Evolutionary conservation across 2,888 invertebrate species (phyloP), one percentile per base, ranked within the genome.

Genomic region (Cerastis rubricosa): DNA sequence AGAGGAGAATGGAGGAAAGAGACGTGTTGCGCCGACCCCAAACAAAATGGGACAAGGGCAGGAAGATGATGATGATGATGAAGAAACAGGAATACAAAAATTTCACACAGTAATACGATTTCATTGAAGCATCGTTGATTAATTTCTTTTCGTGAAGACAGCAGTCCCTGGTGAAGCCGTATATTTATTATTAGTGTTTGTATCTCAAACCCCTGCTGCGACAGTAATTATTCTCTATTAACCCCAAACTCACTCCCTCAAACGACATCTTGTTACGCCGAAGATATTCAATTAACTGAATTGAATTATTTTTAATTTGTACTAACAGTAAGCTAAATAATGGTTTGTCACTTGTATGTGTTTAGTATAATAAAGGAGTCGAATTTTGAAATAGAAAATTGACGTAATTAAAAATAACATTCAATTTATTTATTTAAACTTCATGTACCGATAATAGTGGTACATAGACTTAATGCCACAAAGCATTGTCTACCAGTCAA

Each of bases 191-290:
- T 68, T 57, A 45, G 67, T 71, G 57, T 73, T 75, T 74, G 51
- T 71, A 29, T 65, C 49, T 54, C 51, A 63, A 63, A 12, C 45
- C 66, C 76, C 74, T 47, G 49, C 65, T 69, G 77, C 43, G 71
- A 43, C 47, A 43, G 54, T 66, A 75, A 80, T 79, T 67, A 79
- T 81, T 74, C 57, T 71, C 71, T 68, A 81, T 80, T 84, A 79
- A 69, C 65, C 75, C 73, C 69, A 65, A 80, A 80, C 64, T 64
- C n/a, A 9, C 61, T 35, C 29, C 61, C 78, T 74, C 61, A 51
- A 69, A 77, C 65, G 54, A 76, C 76, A 73, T 77, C 57, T 78
- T 70, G 61, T 71, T 74, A 74, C 63, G 70, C 63, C 22, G 22
- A 69, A 54, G 29, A 59, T 66, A 69, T 69, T 63, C 17, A 67